These are phyloP conservation scores for Micrastur ruficollis DNA, from an alignment of 2,797 vertebrate genomes.

Conservation along the genomic window DNA sequence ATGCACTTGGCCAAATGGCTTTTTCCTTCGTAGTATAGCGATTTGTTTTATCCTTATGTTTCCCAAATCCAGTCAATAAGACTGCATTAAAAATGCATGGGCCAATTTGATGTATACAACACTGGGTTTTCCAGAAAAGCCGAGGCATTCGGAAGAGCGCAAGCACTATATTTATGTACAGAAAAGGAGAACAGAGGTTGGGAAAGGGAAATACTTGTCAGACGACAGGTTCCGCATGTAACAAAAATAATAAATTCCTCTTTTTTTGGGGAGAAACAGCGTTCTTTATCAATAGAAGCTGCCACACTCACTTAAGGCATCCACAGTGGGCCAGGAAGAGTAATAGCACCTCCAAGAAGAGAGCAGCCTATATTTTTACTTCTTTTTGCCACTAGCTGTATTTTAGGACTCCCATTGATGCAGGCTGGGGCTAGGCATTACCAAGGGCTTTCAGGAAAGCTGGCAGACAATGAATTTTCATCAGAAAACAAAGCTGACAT, in stretches of 20 bases:
- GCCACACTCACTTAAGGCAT: neutral
- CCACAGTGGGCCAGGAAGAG: neutral
- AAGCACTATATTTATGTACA: neutral
- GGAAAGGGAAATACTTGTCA: slow-evolving; percentile 39
- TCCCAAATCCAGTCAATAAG: slow-evolving; percentile 46
- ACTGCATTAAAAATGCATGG: slow-evolving; percentile 65
- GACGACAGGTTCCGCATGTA: neutral
- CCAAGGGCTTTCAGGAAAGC: neutral
- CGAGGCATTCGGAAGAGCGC: neutral
- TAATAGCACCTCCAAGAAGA: neutral
- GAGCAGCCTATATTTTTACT: neutral
- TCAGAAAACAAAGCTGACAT: slow-evolving; percentile 3
- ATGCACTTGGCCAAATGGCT: slow-evolving; percentile 59
- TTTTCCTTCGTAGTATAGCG: slow-evolving; percentile 19
- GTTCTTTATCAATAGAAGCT: neutral
- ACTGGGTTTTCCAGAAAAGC: neutral
- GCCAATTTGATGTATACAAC: slow-evolving; percentile 27
- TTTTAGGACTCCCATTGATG: neutral
- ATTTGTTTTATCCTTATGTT: slow-evolving; percentile 58
- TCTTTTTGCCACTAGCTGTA: neutral
- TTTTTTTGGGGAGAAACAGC: neutral
- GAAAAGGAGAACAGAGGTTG: neutral
- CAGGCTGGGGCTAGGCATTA: neutral
- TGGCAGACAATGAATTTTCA: slow-evolving; percentile 36
- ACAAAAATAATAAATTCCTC: slow-evolving; percentile 26